Evolutionary conservation across 2,113 vertebrate species (phyloP).

Genomic region (Strix aluco): DNA sequence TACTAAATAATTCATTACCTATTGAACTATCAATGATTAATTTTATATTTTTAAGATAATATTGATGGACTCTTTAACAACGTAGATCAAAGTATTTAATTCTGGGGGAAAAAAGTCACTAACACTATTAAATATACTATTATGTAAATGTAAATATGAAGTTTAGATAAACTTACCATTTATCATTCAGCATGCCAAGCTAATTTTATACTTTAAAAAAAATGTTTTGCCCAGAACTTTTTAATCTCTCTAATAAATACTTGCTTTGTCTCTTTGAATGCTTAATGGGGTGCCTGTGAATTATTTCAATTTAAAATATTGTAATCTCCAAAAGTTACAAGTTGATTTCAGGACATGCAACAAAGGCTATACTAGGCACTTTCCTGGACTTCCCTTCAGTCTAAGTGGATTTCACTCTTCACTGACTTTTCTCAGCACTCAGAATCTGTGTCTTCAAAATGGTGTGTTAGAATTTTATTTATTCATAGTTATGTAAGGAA

Average conservation of each 20-base stretch:
- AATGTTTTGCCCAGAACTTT: not conserved
- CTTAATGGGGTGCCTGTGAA: not conserved
- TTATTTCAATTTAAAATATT: not conserved
- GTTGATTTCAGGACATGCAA: not conserved
- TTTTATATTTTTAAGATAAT: not conserved
- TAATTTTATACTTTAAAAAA: not conserved
- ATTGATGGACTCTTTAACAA: not conserved
- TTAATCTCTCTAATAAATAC: not conserved
- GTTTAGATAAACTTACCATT: not conserved
- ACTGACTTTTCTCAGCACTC: not conserved
- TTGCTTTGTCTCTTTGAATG: not conserved
- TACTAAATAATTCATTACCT: not conserved
- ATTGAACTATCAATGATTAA: not conserved
- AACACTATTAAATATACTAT: not conserved
- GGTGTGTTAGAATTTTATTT: not conserved
- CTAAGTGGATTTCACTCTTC: not conserved
- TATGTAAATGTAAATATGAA: not conserved
- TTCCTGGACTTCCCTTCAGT: not conserved
- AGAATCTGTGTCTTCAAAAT: not conserved
- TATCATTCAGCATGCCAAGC: not conserved
- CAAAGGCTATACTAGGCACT: fast-evolving
- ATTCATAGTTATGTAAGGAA: not conserved
- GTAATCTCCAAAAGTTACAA: not conserved
- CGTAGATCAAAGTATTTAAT: not conserved
- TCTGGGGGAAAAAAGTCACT: not conserved